Base-by-base conservation (phyloP, 2,888 invertebrate genomes). In the Philopedon plagiatum region DNA sequence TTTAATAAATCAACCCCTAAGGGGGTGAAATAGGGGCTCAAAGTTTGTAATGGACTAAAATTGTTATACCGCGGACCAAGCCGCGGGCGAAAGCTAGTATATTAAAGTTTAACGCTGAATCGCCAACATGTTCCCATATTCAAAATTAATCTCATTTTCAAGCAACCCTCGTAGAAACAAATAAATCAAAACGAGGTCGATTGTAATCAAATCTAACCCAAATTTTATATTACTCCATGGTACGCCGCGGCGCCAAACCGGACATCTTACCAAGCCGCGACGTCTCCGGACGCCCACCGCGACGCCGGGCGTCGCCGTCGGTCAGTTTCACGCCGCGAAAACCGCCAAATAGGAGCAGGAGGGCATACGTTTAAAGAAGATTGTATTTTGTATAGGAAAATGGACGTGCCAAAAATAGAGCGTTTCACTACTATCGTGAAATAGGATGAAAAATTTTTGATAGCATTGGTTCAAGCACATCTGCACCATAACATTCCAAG, bases 301-400 rank as follows among this genome's bases (percentile, higher is more conserved):
- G 73, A 64, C 73, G 73, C 60, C 60, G 19, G 21, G 62, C 62
- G 57, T 37, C 57, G 68, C 63, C 21, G 37, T n/a, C 54, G 41
- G 49, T 29, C 63, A 41, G 51, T 54, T 49, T 63, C 39, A 58
- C 49, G 70, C 26, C 44, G 68, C 68, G 51, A 29, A 49, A 61
- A 29, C 51, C 56, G 21, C 54, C 65, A 65, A 71, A 65, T 61
- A 60, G 29, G 37, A 65, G 15, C 65, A 71, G 71, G 71, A 65
- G 29, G 11, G 39, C 65, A 71, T 65, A 11, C 60, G 23, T 13
- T 34, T 11, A 18, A 8, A 46, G 23, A 34, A 54, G 44, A 29
- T 21, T 5, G 21, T 11, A 2, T 32, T 23, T 23, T 15, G 9
- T 13, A 21, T 11, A 7, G 32, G 57, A 23, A 34, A 58, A 57